Evolutionary conservation across 1,140 invertebrate genomes (phyloP), one percentile per base, ranked within the genome.

Genomic region (Meloidogyne chitwoodi): DNA sequence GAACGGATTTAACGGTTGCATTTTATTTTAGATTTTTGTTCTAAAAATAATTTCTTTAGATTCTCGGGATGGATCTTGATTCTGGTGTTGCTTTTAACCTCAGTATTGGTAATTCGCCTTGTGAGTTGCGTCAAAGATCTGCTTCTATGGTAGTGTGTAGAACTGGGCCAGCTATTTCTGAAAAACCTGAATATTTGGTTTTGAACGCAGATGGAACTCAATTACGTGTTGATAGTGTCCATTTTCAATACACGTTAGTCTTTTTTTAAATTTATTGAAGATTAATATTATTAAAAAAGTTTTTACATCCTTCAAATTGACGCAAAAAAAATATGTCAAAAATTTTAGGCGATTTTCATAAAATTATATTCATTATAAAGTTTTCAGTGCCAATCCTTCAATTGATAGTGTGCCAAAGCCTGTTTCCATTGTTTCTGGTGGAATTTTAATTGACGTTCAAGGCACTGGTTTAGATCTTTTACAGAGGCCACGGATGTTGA

Each of bases 41-140:
- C 8, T 61, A 24, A n/a, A 22, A 22, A 5, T 56, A 5, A 8
- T 56, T 44, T 48, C 62, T 71, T 38, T 14, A 73, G 68, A 93
- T 99, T 77, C 92, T 91, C 76, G 96, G 96, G 19, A 91, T 92
- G 79, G 93, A 95, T 89, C 88, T 99, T 66, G 96, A 98, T 87
- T 94, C 97, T 83, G 96, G 96, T 5, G 94, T 93, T 29, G 91
- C 91, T 76, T 93, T 95, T 75, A 91, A 91, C 5, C 93, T 95
- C 0, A 93, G 91, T 87, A 89, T 98, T 14, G 95, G 81, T 24
- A 81, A 77, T 76, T 70, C 79, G 68, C 91, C 92, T 2, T 98
- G 96, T 88, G 89, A 91, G 81, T 93, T 97, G 11, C 94, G 62
- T 3, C 68, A 83, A 38, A 27, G 83, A 24, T 69, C 80, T 29